Percentiles rank a stretch among this genome's conserved stretches.
Evolutionary conservation across 30 jellyfish, hydroid and myxozoan species (phyloP).

Genomic region (Haliclystus octoradiatus): DNA sequence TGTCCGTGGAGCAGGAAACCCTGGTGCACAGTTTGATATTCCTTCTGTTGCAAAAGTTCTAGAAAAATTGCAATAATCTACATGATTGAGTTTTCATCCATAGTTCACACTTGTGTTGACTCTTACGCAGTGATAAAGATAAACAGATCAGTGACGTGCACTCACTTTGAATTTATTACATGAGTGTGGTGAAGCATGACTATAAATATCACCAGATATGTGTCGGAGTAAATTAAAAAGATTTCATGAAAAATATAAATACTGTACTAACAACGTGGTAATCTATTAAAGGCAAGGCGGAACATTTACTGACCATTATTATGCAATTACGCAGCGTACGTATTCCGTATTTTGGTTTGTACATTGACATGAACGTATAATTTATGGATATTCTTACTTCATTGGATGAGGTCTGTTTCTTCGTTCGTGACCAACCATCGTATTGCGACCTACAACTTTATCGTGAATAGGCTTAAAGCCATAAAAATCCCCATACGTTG

Average conservation of each 20-base stretch:
- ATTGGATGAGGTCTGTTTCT: neutral
- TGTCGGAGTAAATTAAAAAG: no score
- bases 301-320: neutral
- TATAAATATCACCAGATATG: no score
- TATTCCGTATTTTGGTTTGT: neutral
- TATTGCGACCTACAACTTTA: neutral
- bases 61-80: no score
- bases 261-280: no score
- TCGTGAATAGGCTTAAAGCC: neutral
- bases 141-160: no score
- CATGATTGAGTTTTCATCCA: no score
- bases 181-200: no score
- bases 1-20: neutral
- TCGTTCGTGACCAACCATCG: neutral
- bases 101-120: no score
- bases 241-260: no score
- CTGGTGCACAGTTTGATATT: neutral
- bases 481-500: neutral
- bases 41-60: neutral
- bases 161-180: no score
- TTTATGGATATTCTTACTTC: neutral
- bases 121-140: no score
- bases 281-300: no score
- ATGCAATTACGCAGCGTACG: neutral
- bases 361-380: neutral